These are phyloP conservation scores for Drosophila micromelanica DNA, from an alignment of 1,140 invertebrate genomes.

Conservation along the genomic window DNA sequence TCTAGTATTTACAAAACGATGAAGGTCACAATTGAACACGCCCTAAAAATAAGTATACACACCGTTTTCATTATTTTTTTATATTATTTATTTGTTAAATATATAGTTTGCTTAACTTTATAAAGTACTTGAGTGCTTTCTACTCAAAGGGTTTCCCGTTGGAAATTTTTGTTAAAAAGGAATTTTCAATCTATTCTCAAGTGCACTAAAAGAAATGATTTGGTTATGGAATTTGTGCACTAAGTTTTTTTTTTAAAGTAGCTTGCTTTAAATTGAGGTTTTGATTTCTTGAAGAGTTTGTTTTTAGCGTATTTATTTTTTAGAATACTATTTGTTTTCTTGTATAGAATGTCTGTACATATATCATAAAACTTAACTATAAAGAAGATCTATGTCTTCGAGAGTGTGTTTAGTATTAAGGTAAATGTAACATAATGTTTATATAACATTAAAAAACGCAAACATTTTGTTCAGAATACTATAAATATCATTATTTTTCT, in stretches of 20 bases:
- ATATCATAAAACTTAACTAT: neutral
- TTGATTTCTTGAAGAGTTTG: constrained; percentile 14
- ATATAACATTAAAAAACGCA: neutral
- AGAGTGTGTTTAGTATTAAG: constrained; percentile 20
- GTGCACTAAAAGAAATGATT: constrained; percentile 56
- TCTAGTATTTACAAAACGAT: constrained; percentile 43
- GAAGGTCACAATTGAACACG: constrained; percentile 56
- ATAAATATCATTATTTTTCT: too few species aligned
- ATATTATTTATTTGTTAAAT: constrained; percentile 24
- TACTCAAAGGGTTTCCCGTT: constrained; percentile 18
- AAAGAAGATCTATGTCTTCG: constrained; percentile 5
- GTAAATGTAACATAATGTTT: neutral
- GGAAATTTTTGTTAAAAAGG: constrained; percentile 10
- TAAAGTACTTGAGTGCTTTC: constrained; percentile 48
- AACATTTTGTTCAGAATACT: too few species aligned
- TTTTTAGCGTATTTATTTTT: constrained; percentile 15
- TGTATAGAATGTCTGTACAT: constrained; percentile 40
- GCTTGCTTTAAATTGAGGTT: constrained; percentile 49
- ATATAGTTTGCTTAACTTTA: constrained; percentile 69
- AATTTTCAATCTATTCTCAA: constrained; percentile 30
- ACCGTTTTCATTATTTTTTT: constrained; percentile 43
- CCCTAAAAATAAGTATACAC: constrained; percentile 67
- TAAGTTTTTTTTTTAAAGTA: constrained; percentile 47
- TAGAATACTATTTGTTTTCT: constrained; percentile 9
- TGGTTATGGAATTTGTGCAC: constrained; percentile 58